Conservation (phyloP, 2,888 invertebrate genomes). For the Temnothorax ravouxi region DNA sequence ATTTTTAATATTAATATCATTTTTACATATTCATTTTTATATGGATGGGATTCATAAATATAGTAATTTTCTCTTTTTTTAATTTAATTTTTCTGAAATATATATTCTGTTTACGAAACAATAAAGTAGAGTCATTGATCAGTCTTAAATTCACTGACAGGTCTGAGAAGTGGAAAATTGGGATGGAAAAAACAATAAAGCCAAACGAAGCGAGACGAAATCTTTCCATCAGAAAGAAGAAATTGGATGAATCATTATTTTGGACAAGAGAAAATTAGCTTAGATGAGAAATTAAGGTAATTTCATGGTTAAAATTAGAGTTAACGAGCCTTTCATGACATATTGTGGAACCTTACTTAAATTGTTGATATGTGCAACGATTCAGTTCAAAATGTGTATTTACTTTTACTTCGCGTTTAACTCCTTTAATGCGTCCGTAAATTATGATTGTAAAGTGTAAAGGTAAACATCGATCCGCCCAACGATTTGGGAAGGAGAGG, state of each 20-base stretch:
- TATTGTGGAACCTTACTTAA: background rate
- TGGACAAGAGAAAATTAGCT: background rate
- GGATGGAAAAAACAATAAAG: background rate
- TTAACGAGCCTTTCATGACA: background rate
- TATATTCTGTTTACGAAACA: background rate
- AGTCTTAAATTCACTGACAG: background rate
- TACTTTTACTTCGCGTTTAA: background rate
- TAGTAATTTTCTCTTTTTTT: background rate
- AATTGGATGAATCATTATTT: background rate
- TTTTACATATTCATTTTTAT: background rate
- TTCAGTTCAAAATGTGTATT: background rate
- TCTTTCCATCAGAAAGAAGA: conserved; percentile 2
- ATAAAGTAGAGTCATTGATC: background rate
- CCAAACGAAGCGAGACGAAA: background rate
- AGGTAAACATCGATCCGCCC: background rate
- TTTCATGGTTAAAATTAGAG: background rate
- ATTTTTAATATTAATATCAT: background rate
- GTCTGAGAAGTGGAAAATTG: background rate
- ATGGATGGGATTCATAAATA: background rate
- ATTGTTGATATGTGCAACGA: background rate
- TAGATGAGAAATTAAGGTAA: background rate
- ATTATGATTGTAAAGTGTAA: background rate
- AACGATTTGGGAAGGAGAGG: background rate
- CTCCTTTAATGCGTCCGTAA: background rate
- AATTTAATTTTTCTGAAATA: background rate